Percentiles rank a stretch among this genome's conserved stretches.
phyloP scores from a whole-genome alignment of 2,888 invertebrate genomes.

The Ceratothoa steindachneri region DNA sequence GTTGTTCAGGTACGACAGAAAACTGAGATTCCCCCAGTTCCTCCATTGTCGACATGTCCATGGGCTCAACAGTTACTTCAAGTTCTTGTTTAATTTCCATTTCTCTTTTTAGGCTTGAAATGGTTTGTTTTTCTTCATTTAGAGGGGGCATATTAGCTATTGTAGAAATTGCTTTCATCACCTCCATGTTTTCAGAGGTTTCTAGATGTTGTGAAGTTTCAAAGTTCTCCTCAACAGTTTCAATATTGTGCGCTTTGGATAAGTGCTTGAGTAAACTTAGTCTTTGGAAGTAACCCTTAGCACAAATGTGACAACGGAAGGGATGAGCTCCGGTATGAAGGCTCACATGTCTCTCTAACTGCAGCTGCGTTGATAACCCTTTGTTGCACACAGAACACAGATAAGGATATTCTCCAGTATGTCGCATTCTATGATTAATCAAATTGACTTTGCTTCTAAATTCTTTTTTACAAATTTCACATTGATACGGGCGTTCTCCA shows the following conservation, averaged over 20 bases:
- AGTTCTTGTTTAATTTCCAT: constrained; percentile 1
- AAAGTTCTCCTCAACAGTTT: constrained; percentile 15
- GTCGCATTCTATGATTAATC: constrained; percentile 46
- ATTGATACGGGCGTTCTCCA: constrained; percentile 45
- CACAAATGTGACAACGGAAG: constrained; percentile 38
- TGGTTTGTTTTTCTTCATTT: neutral
- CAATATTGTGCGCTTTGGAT: constrained; percentile 33
- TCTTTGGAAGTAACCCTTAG: constrained; percentile 37
- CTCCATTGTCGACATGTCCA: constrained; percentile 5
- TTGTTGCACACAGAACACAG: constrained; percentile 48
- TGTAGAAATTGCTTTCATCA: constrained; percentile 20
- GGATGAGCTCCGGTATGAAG: constrained; percentile 45
- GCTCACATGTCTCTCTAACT: constrained; percentile 42
- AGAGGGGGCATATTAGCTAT: neutral
- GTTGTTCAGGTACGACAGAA: constrained; percentile 16
- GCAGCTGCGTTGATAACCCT: constrained; percentile 48
- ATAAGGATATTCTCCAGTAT: constrained; percentile 47
- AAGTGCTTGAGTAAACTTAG: constrained; percentile 39
- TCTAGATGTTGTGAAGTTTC: constrained; percentile 27
- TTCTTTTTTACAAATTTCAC: constrained; percentile 42
- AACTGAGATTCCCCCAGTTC: constrained; percentile 18
- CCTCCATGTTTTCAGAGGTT: constrained; percentile 37
- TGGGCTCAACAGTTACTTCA: constrained; percentile 4
- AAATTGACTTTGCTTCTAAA: constrained; percentile 48
- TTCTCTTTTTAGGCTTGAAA: neutral